Evolutionary conservation across 2,113 vertebrate species (phyloP).

Genomic region (Myotis brandtii): DNA sequence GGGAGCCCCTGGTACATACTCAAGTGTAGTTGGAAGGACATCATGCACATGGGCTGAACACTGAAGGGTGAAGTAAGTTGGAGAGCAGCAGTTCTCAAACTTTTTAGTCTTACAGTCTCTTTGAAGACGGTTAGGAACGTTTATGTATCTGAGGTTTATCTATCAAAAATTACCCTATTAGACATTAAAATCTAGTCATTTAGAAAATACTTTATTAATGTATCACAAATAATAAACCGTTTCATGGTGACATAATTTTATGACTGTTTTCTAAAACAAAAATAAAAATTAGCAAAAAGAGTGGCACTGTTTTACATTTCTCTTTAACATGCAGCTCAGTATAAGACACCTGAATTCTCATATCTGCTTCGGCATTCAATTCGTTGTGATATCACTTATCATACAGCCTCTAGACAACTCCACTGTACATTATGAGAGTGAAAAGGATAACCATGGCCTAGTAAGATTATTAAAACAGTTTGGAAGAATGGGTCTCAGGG

Average conservation of each 20-base stretch:
- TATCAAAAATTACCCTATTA: neutral
- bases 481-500: neutral
- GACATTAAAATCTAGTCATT: neutral
- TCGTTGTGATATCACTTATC: neutral
- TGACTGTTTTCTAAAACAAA: neutral
- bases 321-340: neutral
- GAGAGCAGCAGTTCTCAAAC: neutral
- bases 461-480: slow-evolving; percentile 22
- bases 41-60: neutral
- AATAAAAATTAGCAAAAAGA: neutral
- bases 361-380: neutral
- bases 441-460: neutral
- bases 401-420: neutral
- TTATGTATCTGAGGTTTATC: neutral
- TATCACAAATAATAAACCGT: neutral
- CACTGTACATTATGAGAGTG: neutral
- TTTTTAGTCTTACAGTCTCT: neutral
- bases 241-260: neutral
- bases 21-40: neutral
- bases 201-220: neutral
- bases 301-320: neutral
- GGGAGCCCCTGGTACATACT: neutral
- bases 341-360: neutral
- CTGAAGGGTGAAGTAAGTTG: neutral
- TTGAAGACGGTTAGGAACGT: neutral